Base-by-base conservation (phyloP, 2,113 vertebrate genomes). In the Heterocephalus glaber region DNA sequence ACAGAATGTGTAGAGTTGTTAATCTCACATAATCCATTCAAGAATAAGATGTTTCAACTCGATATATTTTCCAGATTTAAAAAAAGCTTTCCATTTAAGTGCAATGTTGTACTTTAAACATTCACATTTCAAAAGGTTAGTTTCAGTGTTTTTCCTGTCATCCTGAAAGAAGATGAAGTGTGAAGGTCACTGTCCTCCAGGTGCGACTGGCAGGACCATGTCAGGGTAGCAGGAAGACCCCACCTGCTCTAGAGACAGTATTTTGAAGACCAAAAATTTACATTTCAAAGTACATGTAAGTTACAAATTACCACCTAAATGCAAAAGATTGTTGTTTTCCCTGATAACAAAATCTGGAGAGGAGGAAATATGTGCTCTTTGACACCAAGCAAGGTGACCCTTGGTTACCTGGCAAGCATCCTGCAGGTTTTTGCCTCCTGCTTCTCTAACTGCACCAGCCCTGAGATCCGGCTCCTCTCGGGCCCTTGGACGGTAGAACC, bases 91-190 rank as follows among this genome's bases (percentile, higher is more conserved):
- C 13, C n/a, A 0, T 60, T 38, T 86, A 93, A 85, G 58, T 76
- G 52, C 68, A 84, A 81, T 61, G 41, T 13, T 94, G 20, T 80
- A 61, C 38, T 90, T 87, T n/a, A 84, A 88, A 86, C 44, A 88
- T 85, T 63, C 65, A 33, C 58, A 88, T 68, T 74, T 79, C 87
- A 83, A 74, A 92, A 81, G 86, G 89, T 60, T 60, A 89, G 47
- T 90, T 47, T 74, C 70, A 60, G 0, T 84, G n/a, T 60, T 61
- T 87, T 87, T 41, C 77, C 63, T 86, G 63, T 49, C 58, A 68
- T 22, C 9, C 90, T 66, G 41, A 68, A 52, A 90, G 74, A 81
- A 47, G 63, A 84, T 22, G 41, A 83, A 54, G 24, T 35, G 13
- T n/a, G 61, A 54, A 84, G 14, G 49, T 79, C n/a, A 7, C 1